Conservation (phyloP, 2,113 vertebrate species). For the Stomatorhinus ivindoensis region DNA sequence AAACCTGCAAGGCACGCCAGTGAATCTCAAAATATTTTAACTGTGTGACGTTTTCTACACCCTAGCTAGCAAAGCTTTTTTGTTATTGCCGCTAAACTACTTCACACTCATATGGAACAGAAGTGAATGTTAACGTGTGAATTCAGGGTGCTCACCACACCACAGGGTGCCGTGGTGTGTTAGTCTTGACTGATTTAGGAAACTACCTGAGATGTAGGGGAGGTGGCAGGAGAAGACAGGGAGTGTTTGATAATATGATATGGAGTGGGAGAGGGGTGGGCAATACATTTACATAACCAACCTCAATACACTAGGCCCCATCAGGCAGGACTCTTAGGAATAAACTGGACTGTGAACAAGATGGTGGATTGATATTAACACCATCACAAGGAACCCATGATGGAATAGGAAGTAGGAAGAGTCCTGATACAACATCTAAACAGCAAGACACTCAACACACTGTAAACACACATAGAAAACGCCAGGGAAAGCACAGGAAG, state of each 20-base stretch:
- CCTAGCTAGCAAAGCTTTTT: not conserved
- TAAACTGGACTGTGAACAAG: not conserved
- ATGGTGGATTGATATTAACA: not conserved
- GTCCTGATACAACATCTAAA: slow-evolving; percentile 25
- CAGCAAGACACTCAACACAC: slow-evolving; percentile 39
- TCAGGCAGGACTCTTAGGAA: not conserved
- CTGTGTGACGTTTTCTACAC: not conserved
- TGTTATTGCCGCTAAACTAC: not conserved
- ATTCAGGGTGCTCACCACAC: not conserved
- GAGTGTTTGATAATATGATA: not conserved
- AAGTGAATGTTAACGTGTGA: not conserved
- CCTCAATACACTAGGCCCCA: not conserved
- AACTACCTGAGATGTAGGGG: not conserved
- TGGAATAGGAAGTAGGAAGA: slow-evolving; percentile 25
- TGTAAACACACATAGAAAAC: slow-evolving; percentile 30
- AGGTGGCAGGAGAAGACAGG: not conserved
- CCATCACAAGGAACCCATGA: not conserved
- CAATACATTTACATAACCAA: not conserved
- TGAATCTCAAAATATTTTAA: not conserved
- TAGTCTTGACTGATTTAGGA: not conserved
- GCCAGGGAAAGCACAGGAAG: slow-evolving; percentile 39
- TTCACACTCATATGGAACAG: not conserved
- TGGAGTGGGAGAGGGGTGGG: not conserved
- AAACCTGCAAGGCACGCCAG: not conserved
- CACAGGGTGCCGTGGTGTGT: not conserved